Conservation (phyloP, 2,797 vertebrate genomes). For the Acanthurus tractus region DNA sequence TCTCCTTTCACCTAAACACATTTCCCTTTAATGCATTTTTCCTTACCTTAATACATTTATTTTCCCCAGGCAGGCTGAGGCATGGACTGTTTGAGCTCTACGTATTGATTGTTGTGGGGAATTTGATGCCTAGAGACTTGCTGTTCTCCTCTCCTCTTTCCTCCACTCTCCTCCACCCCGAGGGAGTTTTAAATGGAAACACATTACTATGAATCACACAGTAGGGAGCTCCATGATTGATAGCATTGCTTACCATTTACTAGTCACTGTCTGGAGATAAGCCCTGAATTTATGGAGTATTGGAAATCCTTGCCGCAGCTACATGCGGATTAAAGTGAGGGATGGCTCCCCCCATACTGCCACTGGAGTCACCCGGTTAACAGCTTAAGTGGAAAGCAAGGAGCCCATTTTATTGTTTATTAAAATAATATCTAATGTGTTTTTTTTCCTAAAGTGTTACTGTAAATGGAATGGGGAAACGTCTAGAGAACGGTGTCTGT, state of each 20-base stretch:
- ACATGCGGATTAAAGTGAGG: conserved; percentile 80
- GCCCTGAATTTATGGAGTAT: conserved; percentile 84
- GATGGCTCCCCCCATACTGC: conserved; percentile 52
- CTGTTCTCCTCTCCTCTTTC: conserved; percentile 49
- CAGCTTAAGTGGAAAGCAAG: conserved; percentile 61
- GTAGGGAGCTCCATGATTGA: conserved; percentile 81
- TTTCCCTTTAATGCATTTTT: conserved; percentile 74
- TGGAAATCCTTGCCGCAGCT: conserved; percentile 75
- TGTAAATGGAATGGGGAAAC: conserved; percentile 39
- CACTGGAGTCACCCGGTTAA: conserved; percentile 58
- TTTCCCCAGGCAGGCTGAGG: conserved; percentile 63
- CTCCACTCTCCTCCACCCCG: conserved; percentile 63
- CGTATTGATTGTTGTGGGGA: conserved; percentile 79
- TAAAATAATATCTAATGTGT: conserved; percentile 48
- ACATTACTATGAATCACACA: conserved; percentile 86
- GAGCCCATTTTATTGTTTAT: conserved; percentile 60
- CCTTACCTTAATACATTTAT: conserved; percentile 75
- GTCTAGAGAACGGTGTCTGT: neutral
- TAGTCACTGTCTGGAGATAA: conserved; percentile 86
- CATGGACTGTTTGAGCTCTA: conserved; percentile 67
- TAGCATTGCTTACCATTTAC: conserved; percentile 85
- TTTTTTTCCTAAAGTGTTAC: conserved; percentile 24
- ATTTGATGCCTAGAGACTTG: conserved; percentile 77
- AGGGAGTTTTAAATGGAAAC: conserved; percentile 85
- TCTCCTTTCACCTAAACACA: conserved; percentile 52